These are phyloP conservation scores for Neostethus bicornis DNA, from an alignment of 2,797 vertebrate genomes.

Conservation along the genomic window DNA sequence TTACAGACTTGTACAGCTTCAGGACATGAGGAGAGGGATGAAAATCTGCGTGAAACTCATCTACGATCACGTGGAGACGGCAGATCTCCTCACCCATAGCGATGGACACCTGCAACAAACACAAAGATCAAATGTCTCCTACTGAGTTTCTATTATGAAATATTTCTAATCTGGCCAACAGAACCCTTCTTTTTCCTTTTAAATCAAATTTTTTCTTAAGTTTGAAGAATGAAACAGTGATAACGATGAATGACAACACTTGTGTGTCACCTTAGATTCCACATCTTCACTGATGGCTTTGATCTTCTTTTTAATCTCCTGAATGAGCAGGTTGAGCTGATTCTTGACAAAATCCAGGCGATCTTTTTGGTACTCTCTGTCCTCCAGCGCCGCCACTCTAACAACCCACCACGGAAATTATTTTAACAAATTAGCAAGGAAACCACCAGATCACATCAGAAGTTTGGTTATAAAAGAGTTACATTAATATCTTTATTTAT, in stretches of 20 bases:
- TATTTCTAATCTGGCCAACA: background rate
- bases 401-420: conserved; percentile 30
- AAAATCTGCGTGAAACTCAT: conserved; percentile 92
- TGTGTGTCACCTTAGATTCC: conserved; percentile 82
- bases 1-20: conserved; percentile 92
- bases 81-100: conserved; percentile 98
- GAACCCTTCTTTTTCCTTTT: no score
- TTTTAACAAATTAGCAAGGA: conserved; percentile 24
- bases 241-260: no score
- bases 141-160: background rate
- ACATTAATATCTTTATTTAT: background rate
- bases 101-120: conserved; percentile 85
- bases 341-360: conserved; percentile 90
- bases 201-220: no score
- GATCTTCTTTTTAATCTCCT: conserved; percentile 92
- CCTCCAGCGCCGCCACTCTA: conserved; percentile 88
- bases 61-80: conserved; percentile 90
- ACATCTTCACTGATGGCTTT: conserved; percentile 90
- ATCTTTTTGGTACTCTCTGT: conserved; percentile 89
- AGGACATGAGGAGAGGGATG: conserved; percentile 91
- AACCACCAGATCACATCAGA: background rate
- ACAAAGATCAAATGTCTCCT: background rate
- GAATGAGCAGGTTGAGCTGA: conserved; percentile 88
- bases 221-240: no score
- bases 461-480: background rate